A percentile compares a stretch with the other conserved stretches of the same genome.
Conservation (phyloP, 2,888 invertebrate species). For the Drosophila flavopinicola region DNA sequence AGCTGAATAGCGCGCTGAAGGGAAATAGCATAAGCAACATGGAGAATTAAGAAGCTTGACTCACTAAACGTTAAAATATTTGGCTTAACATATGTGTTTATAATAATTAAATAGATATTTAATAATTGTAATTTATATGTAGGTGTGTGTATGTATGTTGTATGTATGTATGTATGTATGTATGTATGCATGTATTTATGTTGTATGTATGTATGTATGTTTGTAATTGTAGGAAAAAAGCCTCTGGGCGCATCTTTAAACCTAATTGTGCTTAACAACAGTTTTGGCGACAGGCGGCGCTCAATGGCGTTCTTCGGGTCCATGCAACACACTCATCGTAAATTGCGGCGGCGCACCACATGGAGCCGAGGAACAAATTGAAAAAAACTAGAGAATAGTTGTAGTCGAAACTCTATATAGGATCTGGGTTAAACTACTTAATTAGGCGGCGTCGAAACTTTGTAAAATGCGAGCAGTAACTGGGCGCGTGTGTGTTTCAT, state of each 20-base stretch:
- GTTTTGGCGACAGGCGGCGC: slow-evolving; percentile 54
- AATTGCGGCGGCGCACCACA: slow-evolving; percentile 33
- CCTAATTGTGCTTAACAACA: slow-evolving; percentile 76
- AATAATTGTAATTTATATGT: slow-evolving; percentile 53
- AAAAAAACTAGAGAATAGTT: slow-evolving; percentile 26
- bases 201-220: slow-evolving; percentile 32
- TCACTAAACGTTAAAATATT: slow-evolving; percentile 66
- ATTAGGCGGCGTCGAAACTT: slow-evolving; percentile 54
- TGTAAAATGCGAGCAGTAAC: slow-evolving; percentile 59
- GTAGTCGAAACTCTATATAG: slow-evolving; percentile 12
- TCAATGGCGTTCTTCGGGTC: slow-evolving; percentile 63
- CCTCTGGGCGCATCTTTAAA: slow-evolving; percentile 77
- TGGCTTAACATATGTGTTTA: slow-evolving; percentile 74
- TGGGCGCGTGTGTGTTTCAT: slow-evolving; percentile 1
- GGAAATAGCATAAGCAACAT: slow-evolving; percentile 21
- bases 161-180: slow-evolving; percentile 32
- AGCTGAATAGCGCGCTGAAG: slow-evolving; percentile 13
- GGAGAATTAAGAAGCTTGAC: slow-evolving; percentile 37
- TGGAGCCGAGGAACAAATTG: slow-evolving; percentile 64
- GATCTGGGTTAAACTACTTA: slow-evolving; percentile 24
- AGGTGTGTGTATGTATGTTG: slow-evolving; percentile 40
- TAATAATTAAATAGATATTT: slow-evolving; percentile 68
- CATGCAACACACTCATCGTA: slow-evolving; percentile 40
- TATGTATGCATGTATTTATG: slow-evolving; percentile 43
- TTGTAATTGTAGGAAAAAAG: slow-evolving; percentile 69